phyloP scores from a whole-genome alignment of 2,888 invertebrate species.

The Palloptera scutellata region DNA sequence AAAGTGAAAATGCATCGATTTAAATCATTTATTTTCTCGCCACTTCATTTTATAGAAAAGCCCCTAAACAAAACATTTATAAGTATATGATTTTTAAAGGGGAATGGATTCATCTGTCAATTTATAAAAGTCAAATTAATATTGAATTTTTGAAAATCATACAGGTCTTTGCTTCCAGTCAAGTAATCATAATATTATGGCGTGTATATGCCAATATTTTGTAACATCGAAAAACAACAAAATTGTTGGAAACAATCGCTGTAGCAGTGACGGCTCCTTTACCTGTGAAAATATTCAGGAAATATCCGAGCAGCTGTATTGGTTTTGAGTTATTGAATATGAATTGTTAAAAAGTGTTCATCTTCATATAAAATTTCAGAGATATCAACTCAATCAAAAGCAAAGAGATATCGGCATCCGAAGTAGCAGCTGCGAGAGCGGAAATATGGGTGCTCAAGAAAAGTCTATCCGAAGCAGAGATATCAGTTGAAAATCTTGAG shows the following conservation, averaged over 20 bases:
- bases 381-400: neutral
- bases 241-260: slow-evolving; percentile 5
- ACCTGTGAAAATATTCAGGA: slow-evolving; percentile 12
- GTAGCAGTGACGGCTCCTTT: slow-evolving; percentile 11
- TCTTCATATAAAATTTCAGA: no score
- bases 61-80: no score
- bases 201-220: slow-evolving; percentile 52
- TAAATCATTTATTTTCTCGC: no score
- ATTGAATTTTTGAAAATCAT: no score
- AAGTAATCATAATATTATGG: slow-evolving; percentile 38
- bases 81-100: no score
- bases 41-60: no score
- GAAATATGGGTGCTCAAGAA: slow-evolving; percentile 57
- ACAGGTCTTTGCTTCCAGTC: no score
- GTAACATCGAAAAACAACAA: slow-evolving; percentile 37
- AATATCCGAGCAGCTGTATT: slow-evolving; percentile 14
- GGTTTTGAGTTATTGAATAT: slow-evolving; percentile 20
- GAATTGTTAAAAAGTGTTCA: no score
- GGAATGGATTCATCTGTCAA: no score
- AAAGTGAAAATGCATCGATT: no score
- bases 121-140: no score
- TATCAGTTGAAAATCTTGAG: slow-evolving; percentile 54
- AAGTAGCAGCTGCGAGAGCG: slow-evolving; percentile 49
- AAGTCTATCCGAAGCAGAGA: slow-evolving; percentile 47
- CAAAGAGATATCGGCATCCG: slow-evolving; percentile 47